Percentiles rank a stretch among this genome's conserved stretches.
These are phyloP conservation scores for Tapirus indicus DNA, from an alignment of 2,797 vertebrate species.

Conservation along the genomic window DNA sequence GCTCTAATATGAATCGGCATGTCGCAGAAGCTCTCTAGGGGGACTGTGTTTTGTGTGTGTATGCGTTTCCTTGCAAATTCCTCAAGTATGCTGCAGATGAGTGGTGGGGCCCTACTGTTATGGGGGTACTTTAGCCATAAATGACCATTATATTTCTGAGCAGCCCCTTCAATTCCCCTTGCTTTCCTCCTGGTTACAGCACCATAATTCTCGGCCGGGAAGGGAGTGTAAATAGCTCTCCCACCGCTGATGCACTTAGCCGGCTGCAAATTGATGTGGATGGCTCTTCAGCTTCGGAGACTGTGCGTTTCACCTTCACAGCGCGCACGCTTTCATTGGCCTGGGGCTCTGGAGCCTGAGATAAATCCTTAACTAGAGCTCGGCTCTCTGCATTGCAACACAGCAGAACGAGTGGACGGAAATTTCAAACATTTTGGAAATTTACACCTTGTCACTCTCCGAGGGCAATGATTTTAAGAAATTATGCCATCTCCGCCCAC, in stretches of 20 bases:
- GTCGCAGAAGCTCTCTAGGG: slow-evolving; percentile 12
- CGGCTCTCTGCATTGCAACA: slow-evolving; percentile 81
- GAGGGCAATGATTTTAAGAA: slow-evolving; percentile 85
- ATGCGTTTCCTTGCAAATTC: slow-evolving; percentile 40
- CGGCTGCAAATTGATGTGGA: slow-evolving; percentile 88
- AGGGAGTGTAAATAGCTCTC: slow-evolving; percentile 81
- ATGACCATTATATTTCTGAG: slow-evolving; percentile 80
- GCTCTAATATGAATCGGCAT: not conserved
- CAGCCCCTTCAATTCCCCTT: slow-evolving; percentile 74
- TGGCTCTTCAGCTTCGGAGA: slow-evolving; percentile 85
- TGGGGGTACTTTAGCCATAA: slow-evolving; percentile 62
- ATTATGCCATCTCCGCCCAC: slow-evolving; percentile 79
- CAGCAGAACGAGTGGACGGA: slow-evolving; percentile 78
- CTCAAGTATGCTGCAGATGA: slow-evolving; percentile 53
- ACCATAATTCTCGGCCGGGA: slow-evolving; percentile 68
- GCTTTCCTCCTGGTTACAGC: slow-evolving; percentile 66
- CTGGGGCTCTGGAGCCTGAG: slow-evolving; percentile 86
- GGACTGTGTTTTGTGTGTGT: not conserved
- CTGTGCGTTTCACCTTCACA: slow-evolving; percentile 87
- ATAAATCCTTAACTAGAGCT: slow-evolving; percentile 87
- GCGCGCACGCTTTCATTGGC: slow-evolving; percentile 79
- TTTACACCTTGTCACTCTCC: slow-evolving; percentile 87
- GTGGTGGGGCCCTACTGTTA: slow-evolving; percentile 50
- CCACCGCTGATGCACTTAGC: slow-evolving; percentile 87
- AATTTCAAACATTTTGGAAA: slow-evolving; percentile 87